phyloP scores from a whole-genome alignment of 2,797 vertebrate genomes.

The Xenentodon cancila region DNA sequence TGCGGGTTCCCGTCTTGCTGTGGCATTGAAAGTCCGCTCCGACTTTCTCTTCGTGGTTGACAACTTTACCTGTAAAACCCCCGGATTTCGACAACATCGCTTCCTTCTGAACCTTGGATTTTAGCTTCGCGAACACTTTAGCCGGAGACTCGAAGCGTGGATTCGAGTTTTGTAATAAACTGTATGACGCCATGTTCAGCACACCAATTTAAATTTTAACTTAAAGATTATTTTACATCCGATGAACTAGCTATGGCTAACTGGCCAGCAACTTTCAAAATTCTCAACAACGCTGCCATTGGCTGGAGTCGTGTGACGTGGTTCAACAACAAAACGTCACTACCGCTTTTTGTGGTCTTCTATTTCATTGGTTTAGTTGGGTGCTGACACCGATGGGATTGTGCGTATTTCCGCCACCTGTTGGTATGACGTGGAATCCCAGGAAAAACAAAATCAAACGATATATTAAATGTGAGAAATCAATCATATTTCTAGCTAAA shows the following conservation, averaged over 20 bases:
- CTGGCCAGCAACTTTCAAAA: slow-evolving; percentile 51
- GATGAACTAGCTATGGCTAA: background rate
- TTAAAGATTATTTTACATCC: background rate
- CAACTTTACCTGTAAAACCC: background rate
- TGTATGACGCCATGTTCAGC: slow-evolving; percentile 38
- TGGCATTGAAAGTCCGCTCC: background rate
- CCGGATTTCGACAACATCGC: background rate
- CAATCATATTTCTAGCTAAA: too few species aligned
- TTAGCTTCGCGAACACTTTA: slow-evolving; percentile 80
- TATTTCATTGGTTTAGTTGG: background rate
- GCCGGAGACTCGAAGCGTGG: slow-evolving; percentile 69
- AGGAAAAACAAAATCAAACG: too few species aligned
- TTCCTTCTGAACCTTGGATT: slow-evolving; percentile 71
- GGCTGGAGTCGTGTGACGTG: slow-evolving; percentile 38
- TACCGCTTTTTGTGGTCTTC: slow-evolving; percentile 21
- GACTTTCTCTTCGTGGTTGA: background rate
- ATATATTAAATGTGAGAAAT: too few species aligned
- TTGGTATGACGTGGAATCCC: background rate
- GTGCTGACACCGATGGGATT: background rate
- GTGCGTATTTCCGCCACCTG: background rate
- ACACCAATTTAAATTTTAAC: background rate
- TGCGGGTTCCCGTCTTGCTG: slow-evolving; percentile 14
- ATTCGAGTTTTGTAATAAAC: background rate
- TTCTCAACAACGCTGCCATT: slow-evolving; percentile 11
- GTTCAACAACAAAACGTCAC: slow-evolving; percentile 9